Evolutionary conservation across 2,797 vertebrate species (phyloP).

Genomic region (Rhincodon typus): DNA sequence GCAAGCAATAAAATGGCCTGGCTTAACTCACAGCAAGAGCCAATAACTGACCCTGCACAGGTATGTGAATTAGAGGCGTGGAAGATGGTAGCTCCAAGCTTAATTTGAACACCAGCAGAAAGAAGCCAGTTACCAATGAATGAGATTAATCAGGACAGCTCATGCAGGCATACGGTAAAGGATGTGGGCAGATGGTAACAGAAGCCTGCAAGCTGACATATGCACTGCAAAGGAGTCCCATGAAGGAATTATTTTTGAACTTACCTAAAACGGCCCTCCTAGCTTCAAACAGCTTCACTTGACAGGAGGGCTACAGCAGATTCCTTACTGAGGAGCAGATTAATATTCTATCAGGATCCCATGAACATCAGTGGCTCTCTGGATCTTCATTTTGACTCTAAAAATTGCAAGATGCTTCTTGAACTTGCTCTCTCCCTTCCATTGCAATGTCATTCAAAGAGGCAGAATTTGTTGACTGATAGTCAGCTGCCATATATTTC

Average conservation of each 20-base stretch:
- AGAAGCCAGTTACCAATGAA: too few species aligned
- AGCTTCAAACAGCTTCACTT: background rate
- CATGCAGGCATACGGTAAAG: background rate
- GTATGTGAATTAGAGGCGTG: background rate
- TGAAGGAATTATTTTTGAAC: background rate
- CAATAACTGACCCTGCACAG: background rate
- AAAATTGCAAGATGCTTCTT: background rate
- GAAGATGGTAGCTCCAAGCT: background rate
- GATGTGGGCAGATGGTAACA: background rate
- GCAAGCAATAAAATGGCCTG: background rate
- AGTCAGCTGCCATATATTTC: background rate
- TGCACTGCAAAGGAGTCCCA: background rate
- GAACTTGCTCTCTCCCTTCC: background rate
- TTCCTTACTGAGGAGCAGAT: background rate
- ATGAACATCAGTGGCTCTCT: background rate
- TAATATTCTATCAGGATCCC: background rate
- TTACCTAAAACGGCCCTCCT: background rate
- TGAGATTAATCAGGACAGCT: background rate
- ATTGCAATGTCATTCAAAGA: background rate
- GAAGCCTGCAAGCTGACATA: background rate
- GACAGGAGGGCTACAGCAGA: background rate
- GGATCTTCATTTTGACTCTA: background rate
- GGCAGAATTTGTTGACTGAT: background rate
- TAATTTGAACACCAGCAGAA: background rate
- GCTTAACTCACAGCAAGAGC: background rate